Evolutionary conservation across 2,797 vertebrate species (phyloP).

Genomic region (Gastrophryne carolinensis): DNA sequence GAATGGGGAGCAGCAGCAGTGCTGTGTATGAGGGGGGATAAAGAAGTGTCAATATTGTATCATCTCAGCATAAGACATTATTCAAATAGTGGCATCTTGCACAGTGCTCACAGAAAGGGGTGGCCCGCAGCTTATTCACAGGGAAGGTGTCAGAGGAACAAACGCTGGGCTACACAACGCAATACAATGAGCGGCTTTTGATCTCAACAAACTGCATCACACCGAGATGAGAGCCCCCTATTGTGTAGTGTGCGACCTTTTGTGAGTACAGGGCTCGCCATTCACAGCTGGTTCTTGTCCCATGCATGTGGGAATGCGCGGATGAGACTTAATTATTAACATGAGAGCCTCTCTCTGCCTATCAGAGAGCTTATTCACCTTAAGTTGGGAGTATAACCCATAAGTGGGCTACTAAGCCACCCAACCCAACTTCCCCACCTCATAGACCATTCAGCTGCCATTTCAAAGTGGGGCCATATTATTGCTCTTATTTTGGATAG

Average conservation of each 20-base stretch:
- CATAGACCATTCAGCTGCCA: too few species aligned
- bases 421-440: too few species aligned
- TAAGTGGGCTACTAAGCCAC: too few species aligned
- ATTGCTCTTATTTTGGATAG: too few species aligned
- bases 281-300: neutral
- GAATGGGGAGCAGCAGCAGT: neutral
- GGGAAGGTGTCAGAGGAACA: constrained; percentile 33
- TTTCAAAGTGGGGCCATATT: too few species aligned
- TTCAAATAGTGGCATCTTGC: neutral
- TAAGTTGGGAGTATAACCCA: too few species aligned
- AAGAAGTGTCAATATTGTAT: neutral
- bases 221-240: neutral
- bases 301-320: neutral
- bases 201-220: constrained; percentile 25
- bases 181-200: constrained; percentile 22
- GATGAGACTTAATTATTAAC: too few species aligned
- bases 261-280: neutral
- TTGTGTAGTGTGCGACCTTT: neutral
- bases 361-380: too few species aligned
- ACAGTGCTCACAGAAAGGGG: neutral
- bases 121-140: neutral
- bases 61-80: neutral
- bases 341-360: too few species aligned
- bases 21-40: neutral
- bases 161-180: constrained; percentile 18